Base-by-base conservation (phyloP, 1,140 invertebrate genomes). In the Ips typographus region DNA sequence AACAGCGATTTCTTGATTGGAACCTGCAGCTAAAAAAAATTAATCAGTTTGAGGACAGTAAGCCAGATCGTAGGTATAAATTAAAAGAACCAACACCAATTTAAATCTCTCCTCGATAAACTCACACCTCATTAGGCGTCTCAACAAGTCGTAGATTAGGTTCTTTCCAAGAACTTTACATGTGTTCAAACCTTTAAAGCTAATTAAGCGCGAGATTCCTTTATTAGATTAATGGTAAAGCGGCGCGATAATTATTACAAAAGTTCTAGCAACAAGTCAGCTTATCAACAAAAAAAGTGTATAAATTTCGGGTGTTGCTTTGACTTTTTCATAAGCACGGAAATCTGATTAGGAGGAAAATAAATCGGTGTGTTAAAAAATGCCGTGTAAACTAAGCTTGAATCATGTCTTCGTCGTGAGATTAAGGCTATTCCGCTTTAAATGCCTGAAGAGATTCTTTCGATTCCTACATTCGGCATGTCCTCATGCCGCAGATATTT, bases 11-110 rank as follows among this genome's bases (percentile, higher is more conserved):
- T 4, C 8, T 53, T 63, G 43, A 38, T n/a, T 38, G 67, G 39
- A 47, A 73, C 58, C 72, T 73, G 71, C 5, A 69, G 70, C 2
- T 6, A 63, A 51, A 41, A 63, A 3, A 41, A 41, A 7, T 42
- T 42, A 37, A 36, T 56, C 6, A 57, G 47, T 61, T 49, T 37
- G 38, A 1, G 38, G 60, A n/a, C 38, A 59, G 57, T 59, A 2
- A 42, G 38, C 4, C 39, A 56, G 7, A 36, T 56, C 39, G 3
- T 22, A 22, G 22, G 22, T 3, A 37, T 56, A 40, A 40, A 38
- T 56, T 49, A 49, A 49, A 49, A 8, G 7, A 49, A 22, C 7
- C 7, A 56, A 7, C 38, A 7, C 38, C 53, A 56, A 56, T n/a
- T n/a, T 6, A 56, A 56, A 7, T 56, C 39, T 36, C 22, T 6